Evolutionary conservation across 2,113 vertebrate genomes (phyloP).

Genomic region (Rallus limicola): DNA sequence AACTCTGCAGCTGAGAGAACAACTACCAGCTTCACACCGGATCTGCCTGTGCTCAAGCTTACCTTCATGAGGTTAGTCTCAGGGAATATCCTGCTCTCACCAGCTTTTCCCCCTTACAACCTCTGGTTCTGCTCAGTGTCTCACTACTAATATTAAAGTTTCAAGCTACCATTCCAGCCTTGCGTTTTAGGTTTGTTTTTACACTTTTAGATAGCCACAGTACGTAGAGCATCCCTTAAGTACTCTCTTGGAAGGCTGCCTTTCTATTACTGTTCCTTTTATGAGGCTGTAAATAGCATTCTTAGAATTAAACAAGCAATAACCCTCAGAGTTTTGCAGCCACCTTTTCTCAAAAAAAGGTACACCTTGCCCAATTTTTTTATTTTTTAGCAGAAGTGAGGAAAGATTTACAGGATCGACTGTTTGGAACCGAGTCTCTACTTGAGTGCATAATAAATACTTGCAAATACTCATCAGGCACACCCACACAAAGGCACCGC

Average conservation of each 20-base stretch:
- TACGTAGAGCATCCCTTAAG: not conserved
- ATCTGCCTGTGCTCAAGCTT: not conserved
- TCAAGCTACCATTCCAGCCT: not conserved
- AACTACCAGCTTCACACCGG: not conserved
- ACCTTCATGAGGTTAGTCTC: not conserved
- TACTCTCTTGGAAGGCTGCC: slow-evolving; percentile 31
- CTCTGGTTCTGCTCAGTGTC: not conserved
- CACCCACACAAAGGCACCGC: not conserved
- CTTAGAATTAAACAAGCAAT: slow-evolving; percentile 48
- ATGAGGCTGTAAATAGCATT: slow-evolving; percentile 60
- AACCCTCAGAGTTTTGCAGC: slow-evolving; percentile 22
- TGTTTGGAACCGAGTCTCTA: not conserved
- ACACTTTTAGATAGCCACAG: not conserved
- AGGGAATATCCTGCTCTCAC: not conserved
- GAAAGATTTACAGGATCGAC: not conserved
- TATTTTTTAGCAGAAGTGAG: not conserved
- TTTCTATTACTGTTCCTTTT: slow-evolving; percentile 33
- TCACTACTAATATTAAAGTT: not conserved
- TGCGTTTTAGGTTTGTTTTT: not conserved
- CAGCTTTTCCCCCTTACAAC: not conserved
- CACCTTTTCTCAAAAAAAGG: not conserved
- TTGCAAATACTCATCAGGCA: not conserved
- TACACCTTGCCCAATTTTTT: not conserved
- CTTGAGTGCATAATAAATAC: not conserved
- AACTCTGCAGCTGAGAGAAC: not conserved